These are phyloP conservation scores for Oceanites oceanicus DNA, from an alignment of 2,113 vertebrate species.

Conservation along the genomic window DNA sequence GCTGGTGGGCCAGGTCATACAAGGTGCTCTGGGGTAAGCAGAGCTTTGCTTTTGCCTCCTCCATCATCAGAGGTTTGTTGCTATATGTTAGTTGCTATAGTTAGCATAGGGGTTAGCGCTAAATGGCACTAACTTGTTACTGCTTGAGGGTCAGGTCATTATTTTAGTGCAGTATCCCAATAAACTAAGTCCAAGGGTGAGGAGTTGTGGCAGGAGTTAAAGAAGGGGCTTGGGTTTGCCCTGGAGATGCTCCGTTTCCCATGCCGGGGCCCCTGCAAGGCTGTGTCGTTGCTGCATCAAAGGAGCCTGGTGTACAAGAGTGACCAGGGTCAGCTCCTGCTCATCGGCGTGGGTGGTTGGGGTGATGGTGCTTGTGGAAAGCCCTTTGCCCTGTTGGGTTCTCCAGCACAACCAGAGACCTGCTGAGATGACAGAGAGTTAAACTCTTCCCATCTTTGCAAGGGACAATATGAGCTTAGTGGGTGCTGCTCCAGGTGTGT, in stretches of 20 bases:
- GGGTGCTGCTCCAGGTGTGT: rapidly evolving
- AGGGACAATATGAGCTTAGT: not conserved
- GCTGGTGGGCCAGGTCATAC: not conserved
- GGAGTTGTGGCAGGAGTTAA: not conserved
- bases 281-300: not conserved
- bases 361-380: not conserved
- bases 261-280: rapidly evolving
- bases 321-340: not conserved
- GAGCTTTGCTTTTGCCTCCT: not conserved
- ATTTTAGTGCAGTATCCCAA: not conserved
- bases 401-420: not conserved
- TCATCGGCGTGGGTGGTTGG: rapidly evolving
- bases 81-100: not conserved
- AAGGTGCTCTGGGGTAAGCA: not conserved
- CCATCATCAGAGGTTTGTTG: rapidly evolving
- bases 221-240: not conserved
- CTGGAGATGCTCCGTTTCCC: rapidly evolving
- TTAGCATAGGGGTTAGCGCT: not conserved
- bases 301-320: not conserved
- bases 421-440: not conserved
- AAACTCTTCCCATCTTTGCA: not conserved
- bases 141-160: not conserved
- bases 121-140: not conserved
- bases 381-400: not conserved
- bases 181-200: not conserved